Percentiles rank a stretch among this genome's conserved stretches.
phyloP scores from a whole-genome alignment of 2,888 invertebrate genomes.

The Pseudococcus jackbeardsleyi region DNA sequence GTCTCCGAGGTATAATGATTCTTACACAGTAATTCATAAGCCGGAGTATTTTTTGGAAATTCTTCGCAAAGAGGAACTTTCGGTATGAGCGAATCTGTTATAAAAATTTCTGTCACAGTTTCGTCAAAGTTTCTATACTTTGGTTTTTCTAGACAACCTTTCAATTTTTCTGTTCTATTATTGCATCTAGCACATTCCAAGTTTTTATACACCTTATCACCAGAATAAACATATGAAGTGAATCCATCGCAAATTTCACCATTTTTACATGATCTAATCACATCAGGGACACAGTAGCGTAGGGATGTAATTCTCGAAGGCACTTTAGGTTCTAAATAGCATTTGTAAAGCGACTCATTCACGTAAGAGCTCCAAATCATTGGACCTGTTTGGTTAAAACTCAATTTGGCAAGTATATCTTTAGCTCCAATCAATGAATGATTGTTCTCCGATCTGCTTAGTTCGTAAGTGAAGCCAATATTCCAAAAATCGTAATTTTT shows the following conservation, averaged over 20 bases:
- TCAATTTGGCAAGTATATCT: not conserved
- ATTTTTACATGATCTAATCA: not conserved
- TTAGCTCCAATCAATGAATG: not conserved
- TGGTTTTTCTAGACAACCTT: not conserved
- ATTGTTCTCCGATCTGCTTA: not conserved
- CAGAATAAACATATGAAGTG: slow-evolving; percentile 70
- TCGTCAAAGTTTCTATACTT: not conserved
- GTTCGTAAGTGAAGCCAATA: not conserved
- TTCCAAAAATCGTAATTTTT: slow-evolving; percentile 70
- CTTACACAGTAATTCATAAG: not conserved
- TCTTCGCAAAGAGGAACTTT: slow-evolving; percentile 43
- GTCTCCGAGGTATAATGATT: too few species aligned
- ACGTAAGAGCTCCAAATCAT: not conserved
- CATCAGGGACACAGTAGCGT: not conserved
- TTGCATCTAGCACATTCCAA: slow-evolving; percentile 72
- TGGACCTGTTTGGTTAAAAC: not conserved
- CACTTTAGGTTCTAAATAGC: not conserved
- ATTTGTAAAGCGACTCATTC: not conserved
- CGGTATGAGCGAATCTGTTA: not conserved
- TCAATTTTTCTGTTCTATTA: slow-evolving; percentile 67
- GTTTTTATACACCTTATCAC: slow-evolving; percentile 70
- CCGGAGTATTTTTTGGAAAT: not conserved
- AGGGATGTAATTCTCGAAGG: not conserved
- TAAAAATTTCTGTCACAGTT: not conserved
- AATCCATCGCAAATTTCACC: slow-evolving; percentile 69